Conservation (phyloP, 2,888 invertebrate species). For the Bimastos eiseni region DNA sequence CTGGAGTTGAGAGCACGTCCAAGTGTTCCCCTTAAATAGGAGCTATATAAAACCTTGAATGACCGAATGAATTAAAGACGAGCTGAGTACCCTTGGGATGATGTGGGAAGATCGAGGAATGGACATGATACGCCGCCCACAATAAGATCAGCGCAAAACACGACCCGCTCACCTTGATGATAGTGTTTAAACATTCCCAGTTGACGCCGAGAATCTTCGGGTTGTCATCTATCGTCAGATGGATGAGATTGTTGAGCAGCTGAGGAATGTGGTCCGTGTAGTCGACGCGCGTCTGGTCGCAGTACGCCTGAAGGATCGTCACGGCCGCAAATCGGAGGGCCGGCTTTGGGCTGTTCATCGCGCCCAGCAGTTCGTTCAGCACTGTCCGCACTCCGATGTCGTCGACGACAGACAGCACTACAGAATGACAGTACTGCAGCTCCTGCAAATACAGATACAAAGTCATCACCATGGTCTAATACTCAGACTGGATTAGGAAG, state of each 20-base stretch:
- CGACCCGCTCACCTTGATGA: constrained; percentile 72
- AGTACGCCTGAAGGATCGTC: constrained; percentile 84
- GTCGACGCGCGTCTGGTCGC: constrained; percentile 84
- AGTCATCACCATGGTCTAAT: neutral
- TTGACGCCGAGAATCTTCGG: constrained; percentile 80
- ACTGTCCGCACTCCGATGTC: constrained; percentile 80
- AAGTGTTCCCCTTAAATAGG: too few relatives aligned
- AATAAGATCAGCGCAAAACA: neutral
- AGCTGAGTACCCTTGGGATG: too few relatives aligned
- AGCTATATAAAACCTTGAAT: neutral
- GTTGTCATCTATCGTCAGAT: constrained; percentile 80
- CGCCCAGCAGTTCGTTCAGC: constrained; percentile 78
- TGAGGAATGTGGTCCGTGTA: constrained; percentile 85
- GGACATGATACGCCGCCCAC: too few relatives aligned
- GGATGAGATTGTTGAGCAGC: constrained; percentile 81
- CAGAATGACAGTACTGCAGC: constrained; percentile 87
- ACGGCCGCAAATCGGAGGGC: constrained; percentile 73
- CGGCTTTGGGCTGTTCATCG: constrained; percentile 62
- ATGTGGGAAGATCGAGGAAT: too few relatives aligned
- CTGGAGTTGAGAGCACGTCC: too few relatives aligned
- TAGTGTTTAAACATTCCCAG: constrained; percentile 87
- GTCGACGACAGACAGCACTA: constrained; percentile 85
- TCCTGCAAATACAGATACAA: constrained; percentile 65
- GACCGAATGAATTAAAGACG: too few relatives aligned
- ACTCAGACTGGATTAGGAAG: too few relatives aligned